Evolutionary conservation across 1,140 invertebrate genomes (phyloP), one percentile per base, ranked within the genome.

Genomic region (Brachionus koreanus): DNA sequence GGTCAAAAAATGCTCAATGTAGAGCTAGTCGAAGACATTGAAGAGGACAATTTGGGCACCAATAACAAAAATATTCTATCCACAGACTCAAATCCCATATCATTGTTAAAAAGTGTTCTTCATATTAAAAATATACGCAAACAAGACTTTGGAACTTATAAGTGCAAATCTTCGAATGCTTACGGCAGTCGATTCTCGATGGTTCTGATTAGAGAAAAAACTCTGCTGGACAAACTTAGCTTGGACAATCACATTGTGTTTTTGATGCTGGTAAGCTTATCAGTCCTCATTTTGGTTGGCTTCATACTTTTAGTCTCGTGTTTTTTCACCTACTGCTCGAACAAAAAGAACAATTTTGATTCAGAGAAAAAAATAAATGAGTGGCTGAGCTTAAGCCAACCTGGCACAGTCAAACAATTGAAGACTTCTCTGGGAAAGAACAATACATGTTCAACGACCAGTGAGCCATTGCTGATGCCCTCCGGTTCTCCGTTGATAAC

Each of bases 71-170:
- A 69, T 37, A 16, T 69, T 37, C 13, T 19, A 25, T 37, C 65
- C 2, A 69, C 33, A 39, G 35, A 69, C 16, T 39, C 13, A 1
- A 16, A 69, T 6, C 16, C 65, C 2, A 3, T 69, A 12, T 39
- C 35, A 23, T 13, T 74, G 23, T 12, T 46, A 10, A 42, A 43
- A 29, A 74, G 69, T 46, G 25, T 46, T 46, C 33, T 74, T 23
- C 69, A 74, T 19, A 74, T 74, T 29, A 74, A 46, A 46, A 74
- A 74, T 25, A 74, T 74, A 25, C 69, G 69, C 19, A 74, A 74
- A 46, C 69, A 74, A 74, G 69, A 74, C n/a, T 74, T 46, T 74
- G 69, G 69, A 1, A 25, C 13, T 10, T 74, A 74, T 39, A 74
- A 74, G 25, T 74, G 69, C 43, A 74, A 74, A 74, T 46, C 39